These are phyloP conservation scores for Scolanthus callimorphus DNA, from an alignment of 92 coral and sea anemone species.

Conservation along the genomic window DNA sequence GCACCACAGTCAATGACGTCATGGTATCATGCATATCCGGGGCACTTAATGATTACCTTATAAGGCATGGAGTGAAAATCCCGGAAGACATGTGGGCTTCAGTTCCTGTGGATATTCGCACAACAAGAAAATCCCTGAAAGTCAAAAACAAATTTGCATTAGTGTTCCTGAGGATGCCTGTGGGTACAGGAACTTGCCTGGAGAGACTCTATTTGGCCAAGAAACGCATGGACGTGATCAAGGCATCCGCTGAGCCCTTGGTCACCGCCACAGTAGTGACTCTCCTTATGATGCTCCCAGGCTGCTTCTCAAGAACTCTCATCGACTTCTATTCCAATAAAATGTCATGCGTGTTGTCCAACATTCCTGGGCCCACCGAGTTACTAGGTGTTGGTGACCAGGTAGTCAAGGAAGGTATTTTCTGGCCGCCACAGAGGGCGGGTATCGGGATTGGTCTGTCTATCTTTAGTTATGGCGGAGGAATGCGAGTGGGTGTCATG, in stretches of 20 bases:
- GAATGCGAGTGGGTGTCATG: slow-evolving; percentile 75
- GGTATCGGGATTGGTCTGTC: slow-evolving; percentile 89
- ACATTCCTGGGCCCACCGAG: slow-evolving; percentile 93
- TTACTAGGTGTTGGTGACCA: slow-evolving; percentile 79
- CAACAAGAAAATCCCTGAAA: slow-evolving; percentile 65
- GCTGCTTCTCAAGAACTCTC: slow-evolving; percentile 65
- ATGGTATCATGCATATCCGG: slow-evolving; percentile 95
- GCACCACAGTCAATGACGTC: slow-evolving; percentile 95
- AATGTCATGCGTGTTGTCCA: slow-evolving; percentile 89
- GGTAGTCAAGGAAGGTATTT: slow-evolving; percentile 63
- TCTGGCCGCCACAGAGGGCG: slow-evolving; percentile 91
- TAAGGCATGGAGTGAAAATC: slow-evolving; percentile 23
- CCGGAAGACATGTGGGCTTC: slow-evolving; percentile 93
- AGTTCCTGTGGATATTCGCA: slow-evolving; percentile 90
- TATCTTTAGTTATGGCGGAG: slow-evolving; percentile 89
- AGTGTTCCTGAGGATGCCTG: slow-evolving; percentile 86
- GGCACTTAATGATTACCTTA: slow-evolving; percentile 75
- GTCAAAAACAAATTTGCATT: slow-evolving; percentile 84
- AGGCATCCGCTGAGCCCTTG: slow-evolving; percentile 89
- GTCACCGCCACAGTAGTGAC: slow-evolving; percentile 77
- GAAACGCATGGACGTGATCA: slow-evolving; percentile 88
- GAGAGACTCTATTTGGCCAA: slow-evolving; percentile 83
- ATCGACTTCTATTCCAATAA: slow-evolving; percentile 74
- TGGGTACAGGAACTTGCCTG: slow-evolving; percentile 56
- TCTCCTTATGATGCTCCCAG: slow-evolving; percentile 76